Percentiles rank a stretch among this genome's conserved stretches.
Evolutionary conservation across 2,113 vertebrate genomes (phyloP).

Genomic region (Prunella fulvescens): DNA sequence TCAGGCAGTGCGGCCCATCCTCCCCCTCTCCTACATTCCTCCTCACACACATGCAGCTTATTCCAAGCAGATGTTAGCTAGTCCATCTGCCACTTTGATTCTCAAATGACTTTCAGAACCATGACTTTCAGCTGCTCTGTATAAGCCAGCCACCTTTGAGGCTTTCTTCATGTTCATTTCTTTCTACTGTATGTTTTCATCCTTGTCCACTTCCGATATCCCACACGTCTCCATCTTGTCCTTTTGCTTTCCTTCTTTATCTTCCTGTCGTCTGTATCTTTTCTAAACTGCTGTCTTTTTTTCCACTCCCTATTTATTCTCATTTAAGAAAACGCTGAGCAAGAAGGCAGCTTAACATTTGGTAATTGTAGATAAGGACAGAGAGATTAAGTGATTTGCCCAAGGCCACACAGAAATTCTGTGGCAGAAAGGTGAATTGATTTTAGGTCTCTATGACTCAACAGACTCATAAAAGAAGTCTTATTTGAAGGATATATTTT

Average conservation of each 20-base stretch:
- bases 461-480: background rate
- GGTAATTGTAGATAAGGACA: background rate
- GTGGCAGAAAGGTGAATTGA: background rate
- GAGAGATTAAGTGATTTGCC: conserved; percentile 1
- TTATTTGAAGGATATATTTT: conserved; percentile 3
- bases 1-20: background rate
- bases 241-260: background rate
- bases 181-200: background rate
- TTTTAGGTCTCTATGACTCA: conserved; percentile 13
- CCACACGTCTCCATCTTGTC: background rate
- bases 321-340: background rate
- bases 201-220: background rate
- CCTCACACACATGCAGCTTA: background rate
- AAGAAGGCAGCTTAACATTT: background rate
- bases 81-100: conserved; percentile 18
- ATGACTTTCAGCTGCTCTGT: background rate
- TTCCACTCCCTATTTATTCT: background rate
- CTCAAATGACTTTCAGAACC: background rate
- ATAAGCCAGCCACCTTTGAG: background rate
- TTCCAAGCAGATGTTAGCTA: conserved; percentile 17
- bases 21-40: background rate
- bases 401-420: background rate
- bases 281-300: background rate
- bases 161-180: background rate
- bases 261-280: background rate